Percentiles rank a stretch among this genome's conserved stretches.
These are phyloP conservation scores for Prolemur simus DNA, from an alignment of 2,113 vertebrate genomes.

Conservation along the genomic window DNA sequence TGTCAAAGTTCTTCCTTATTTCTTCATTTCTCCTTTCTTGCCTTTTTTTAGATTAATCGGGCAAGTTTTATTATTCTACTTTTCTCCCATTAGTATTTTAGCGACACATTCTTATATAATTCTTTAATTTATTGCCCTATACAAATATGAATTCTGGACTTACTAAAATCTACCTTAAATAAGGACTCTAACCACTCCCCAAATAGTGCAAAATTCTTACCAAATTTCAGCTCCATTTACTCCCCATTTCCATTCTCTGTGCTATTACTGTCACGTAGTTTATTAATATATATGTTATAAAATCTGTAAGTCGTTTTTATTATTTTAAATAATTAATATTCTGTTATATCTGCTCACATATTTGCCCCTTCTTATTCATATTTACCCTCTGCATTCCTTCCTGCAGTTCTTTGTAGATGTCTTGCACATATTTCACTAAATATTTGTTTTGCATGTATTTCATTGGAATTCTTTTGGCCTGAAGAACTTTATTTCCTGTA, in stretches of 20 bases:
- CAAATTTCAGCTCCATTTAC: not conserved
- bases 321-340: not conserved
- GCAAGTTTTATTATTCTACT: constrained; percentile 21
- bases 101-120: not conserved
- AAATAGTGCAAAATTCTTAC: not conserved
- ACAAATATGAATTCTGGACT: not conserved
- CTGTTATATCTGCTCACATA: not conserved
- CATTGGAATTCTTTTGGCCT: not conserved
- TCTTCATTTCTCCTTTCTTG: not conserved
- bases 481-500: not conserved
- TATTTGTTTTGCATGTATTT: no score
- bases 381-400: not conserved
- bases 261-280: not conserved
- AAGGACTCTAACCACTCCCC: not conserved
- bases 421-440: no score
- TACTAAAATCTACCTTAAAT: not conserved
- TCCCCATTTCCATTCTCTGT: not conserved
- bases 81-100: constrained; percentile 19
- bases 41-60: not conserved
- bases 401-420: not conserved
- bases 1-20: not conserved
- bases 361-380: not conserved
- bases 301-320: not conserved
- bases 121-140: not conserved
- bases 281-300: not conserved